Conservation (phyloP, 2,113 vertebrate species). For the Nesogale talazaci region DNA sequence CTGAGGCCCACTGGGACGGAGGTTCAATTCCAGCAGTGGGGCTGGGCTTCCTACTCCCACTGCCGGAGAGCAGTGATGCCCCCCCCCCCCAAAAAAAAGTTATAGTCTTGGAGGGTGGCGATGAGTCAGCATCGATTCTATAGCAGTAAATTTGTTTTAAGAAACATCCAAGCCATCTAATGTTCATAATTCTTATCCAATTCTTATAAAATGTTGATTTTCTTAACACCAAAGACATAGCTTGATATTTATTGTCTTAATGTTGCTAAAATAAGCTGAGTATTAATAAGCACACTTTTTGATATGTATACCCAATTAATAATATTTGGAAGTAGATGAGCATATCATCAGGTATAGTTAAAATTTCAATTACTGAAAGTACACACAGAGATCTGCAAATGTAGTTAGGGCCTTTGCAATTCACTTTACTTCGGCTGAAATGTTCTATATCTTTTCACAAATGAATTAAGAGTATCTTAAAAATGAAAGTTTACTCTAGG, state of each 20-base stretch:
- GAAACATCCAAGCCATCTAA: neutral
- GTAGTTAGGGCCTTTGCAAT: neutral
- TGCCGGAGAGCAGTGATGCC: no score
- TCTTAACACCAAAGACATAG: neutral
- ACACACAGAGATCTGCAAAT: neutral
- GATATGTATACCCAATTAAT: neutral
- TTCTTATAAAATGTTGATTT: constrained; percentile 2
- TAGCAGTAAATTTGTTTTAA: neutral
- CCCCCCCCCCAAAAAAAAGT: no score
- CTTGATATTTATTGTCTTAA: neutral
- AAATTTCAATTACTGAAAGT: neutral
- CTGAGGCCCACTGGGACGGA: no score
- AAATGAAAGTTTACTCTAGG: neutral
- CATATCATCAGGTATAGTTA: neutral
- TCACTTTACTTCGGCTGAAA: neutral
- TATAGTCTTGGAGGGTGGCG: no score
- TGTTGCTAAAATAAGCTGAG: neutral
- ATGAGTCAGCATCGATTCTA: no score
- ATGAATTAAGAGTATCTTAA: neutral
- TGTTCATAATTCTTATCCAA: neutral
- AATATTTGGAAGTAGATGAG: neutral
- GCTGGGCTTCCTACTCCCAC: no score
- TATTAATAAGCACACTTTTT: neutral
- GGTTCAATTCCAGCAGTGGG: no score
- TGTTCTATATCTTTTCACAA: neutral